Base-by-base conservation (phyloP, 2,797 vertebrate species). In the Amphiprion clarkii region DNA sequence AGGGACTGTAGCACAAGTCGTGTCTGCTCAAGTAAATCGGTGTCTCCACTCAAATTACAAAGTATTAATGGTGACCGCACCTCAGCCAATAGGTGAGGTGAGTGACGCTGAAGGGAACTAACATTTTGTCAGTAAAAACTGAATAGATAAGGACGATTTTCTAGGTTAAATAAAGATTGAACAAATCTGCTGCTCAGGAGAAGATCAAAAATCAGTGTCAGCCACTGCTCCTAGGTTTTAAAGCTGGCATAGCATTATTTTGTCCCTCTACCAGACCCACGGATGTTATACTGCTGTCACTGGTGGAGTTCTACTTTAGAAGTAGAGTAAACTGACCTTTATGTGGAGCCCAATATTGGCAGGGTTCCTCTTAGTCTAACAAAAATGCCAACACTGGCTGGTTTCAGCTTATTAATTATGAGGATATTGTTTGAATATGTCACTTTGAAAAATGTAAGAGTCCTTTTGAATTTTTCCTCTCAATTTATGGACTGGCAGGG, bases 21-120 rank as follows among this genome's bases (percentile, higher is more conserved):
- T 60, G 42, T 67, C 75, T 67, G 49, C 69, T 63, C 55, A 67
- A 75, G 53, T 62, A 76, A 87, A 88, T 80, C 78, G 49, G 31
- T 64, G 55, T 67, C 49, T 67, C 59, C 49, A 70, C 66, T 81
- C 44, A 79, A 75, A 84, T 81, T 60, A 74, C 40, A 61, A 78
- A 74, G 64, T 62, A 36, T 55, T 53, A 36, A 31, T 56, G 49
- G 46, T 27, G 69, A 63, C 27, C 31, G 54, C 27, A 58, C 49
- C 39, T 29, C 42, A 21, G 54, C 31, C 40, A 53, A 19, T 40
- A 57, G 52, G 31, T 48, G 61, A 51, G n/a, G 31, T 49, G 40
- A 59, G 36, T 55, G 40, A 56, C 10, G 14, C 63, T 8, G 8
- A 55, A 27, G 71, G 49, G 44, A 14, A 4, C 14, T 19, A 27